Evolutionary conservation across 1,140 invertebrate genomes (phyloP).

Genomic region (Subanguina moxae): DNA sequence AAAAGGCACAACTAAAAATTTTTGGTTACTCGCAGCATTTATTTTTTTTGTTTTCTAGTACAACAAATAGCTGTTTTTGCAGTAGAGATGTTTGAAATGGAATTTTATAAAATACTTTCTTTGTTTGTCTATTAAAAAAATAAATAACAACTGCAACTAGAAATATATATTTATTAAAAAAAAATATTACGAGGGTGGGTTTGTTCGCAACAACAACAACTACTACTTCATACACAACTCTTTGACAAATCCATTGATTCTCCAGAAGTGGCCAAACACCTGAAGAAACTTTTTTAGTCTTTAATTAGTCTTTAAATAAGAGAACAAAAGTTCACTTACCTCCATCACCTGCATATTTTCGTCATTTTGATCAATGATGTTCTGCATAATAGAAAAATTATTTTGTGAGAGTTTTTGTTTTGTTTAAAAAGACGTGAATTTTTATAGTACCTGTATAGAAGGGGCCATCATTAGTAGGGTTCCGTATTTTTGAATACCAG

Average conservation of each 20-base stretch:
- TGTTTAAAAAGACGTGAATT: not conserved
- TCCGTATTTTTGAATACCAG: conserved; percentile 56
- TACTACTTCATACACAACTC: conserved; percentile 37
- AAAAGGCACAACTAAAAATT: no score
- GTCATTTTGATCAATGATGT: conserved; percentile 34
- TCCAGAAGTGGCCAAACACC: conserved; percentile 33
- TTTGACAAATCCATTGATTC: conserved; percentile 35
- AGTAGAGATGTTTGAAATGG: no score
- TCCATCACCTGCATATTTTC: conserved; percentile 41
- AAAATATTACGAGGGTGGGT: not conserved
- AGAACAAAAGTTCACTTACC: not conserved
- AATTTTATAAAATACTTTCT: no score
- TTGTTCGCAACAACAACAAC: not conserved
- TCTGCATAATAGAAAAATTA: conserved; percentile 25
- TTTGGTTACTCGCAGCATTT: no score
- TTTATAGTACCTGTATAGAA: conserved; percentile 49
- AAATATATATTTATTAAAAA: no score
- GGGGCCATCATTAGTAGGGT: conserved; percentile 57
- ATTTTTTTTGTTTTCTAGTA: no score
- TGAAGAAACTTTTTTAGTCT: not conserved
- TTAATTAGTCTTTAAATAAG: not conserved
- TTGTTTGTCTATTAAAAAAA: no score
- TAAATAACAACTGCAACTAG: no score
- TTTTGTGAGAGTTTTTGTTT: not conserved
- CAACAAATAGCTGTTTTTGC: no score